Evolutionary conservation across 1,140 invertebrate species (phyloP).

Genomic region (Drosophila orena): DNA sequence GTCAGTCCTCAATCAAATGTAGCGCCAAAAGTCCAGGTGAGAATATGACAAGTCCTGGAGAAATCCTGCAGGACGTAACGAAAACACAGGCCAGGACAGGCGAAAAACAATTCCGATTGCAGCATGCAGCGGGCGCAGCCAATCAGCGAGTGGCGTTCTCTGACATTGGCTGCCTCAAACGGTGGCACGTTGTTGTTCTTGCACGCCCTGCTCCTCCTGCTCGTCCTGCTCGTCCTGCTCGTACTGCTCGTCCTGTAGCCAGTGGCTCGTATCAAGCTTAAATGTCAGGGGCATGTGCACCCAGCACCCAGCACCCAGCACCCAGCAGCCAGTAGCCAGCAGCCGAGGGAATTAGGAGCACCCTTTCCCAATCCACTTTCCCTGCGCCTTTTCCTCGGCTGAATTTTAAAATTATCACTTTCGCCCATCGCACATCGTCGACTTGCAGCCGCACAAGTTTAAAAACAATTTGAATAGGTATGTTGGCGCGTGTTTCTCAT

Average conservation of each 20-base stretch:
- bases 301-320: constrained; percentile 42
- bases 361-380: constrained; percentile 15
- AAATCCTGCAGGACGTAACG: constrained; percentile 17
- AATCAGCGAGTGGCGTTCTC: constrained; percentile 71
- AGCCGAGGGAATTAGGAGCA: constrained; percentile 36
- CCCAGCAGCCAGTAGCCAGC: constrained; percentile 48
- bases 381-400: not conserved
- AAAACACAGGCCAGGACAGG: constrained; percentile 15
- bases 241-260: constrained; percentile 34
- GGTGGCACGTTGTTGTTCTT: constrained; percentile 33
- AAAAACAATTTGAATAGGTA: not conserved
- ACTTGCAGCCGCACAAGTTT: not conserved
- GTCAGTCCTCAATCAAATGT: constrained; percentile 34
- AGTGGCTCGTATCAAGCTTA: constrained; percentile 53
- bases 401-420: constrained; percentile 32
- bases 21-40: constrained; percentile 59
- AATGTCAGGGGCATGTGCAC: constrained; percentile 79
- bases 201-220: too few relatives aligned
- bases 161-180: constrained; percentile 66
- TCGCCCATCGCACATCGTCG: not conserved
- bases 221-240: too few relatives aligned
- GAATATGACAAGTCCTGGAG: not conserved
- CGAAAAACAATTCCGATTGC: constrained; percentile 23
- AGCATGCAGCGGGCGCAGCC: constrained; percentile 50
- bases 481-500: not conserved